Percentiles rank a stretch among this genome's conserved stretches.
phyloP scores from a whole-genome alignment of 1,140 invertebrate species.

The Contarinia nasturtii region DNA sequence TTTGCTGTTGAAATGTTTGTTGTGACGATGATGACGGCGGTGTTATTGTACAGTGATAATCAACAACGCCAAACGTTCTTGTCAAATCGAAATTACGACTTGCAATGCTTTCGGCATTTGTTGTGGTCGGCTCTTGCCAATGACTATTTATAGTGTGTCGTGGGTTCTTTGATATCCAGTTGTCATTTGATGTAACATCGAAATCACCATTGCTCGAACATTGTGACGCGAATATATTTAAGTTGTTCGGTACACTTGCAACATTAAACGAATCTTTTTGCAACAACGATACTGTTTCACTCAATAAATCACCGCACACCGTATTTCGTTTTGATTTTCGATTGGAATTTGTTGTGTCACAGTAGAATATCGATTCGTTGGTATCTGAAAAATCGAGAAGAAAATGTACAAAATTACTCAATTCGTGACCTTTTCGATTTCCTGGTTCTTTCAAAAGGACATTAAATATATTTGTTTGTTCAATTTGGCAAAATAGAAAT shows the following conservation, averaged over 20 bases:
- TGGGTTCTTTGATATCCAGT: background rate
- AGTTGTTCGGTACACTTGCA: constrained; percentile 30
- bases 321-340: background rate
- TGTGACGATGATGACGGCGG: background rate
- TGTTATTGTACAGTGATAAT: too few relatives aligned
- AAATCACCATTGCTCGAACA: background rate
- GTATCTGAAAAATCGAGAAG: background rate
- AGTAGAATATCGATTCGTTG: background rate
- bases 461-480: too few relatives aligned
- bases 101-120: background rate
- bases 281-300: background rate
- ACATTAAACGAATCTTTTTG: constrained; percentile 10
- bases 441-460: too few relatives aligned
- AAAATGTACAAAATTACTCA: too few relatives aligned
- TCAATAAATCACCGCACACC: background rate
- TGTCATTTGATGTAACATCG: background rate
- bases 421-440: too few relatives aligned
- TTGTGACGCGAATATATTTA: constrained; percentile 25
- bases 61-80: too few relatives aligned
- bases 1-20: background rate
- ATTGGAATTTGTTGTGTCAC: background rate
- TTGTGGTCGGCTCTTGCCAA: background rate
- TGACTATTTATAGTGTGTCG: background rate
- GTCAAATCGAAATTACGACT: constrained; percentile 2
- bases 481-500: too few relatives aligned